These are phyloP conservation scores for Ptychoptera albimana DNA, from an alignment of 2,888 invertebrate genomes.

Conservation along the genomic window DNA sequence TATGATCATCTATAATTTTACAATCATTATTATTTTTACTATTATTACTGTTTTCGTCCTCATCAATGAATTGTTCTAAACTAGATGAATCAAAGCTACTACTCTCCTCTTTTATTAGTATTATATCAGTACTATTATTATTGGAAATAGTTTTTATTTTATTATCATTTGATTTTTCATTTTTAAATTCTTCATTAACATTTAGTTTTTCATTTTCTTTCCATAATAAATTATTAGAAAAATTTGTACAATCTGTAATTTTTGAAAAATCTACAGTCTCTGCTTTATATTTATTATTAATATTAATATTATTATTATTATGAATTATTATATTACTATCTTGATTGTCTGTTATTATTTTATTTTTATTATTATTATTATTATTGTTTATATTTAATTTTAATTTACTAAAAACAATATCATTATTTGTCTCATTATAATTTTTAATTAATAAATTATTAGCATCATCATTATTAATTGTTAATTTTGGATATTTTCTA, in stretches of 20 bases:
- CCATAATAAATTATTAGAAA: not conserved
- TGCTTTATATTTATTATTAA: not conserved
- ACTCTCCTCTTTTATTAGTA: too few relatives aligned
- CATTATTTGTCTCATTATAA: conserved; percentile 29
- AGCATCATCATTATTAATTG: not conserved
- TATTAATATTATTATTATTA: not conserved
- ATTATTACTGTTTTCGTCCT: not conserved
- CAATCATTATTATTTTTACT: not conserved
- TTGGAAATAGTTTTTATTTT: conserved; percentile 3
- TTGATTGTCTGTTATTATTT: not conserved
- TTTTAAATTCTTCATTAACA: not conserved
- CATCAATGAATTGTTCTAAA: too few relatives aligned
- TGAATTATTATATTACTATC: not conserved
- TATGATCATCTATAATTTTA: conserved; percentile 6
- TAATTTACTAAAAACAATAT: conserved; percentile 29
- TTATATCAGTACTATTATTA: not conserved
- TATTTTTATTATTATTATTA: conserved; percentile 12
- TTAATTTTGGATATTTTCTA: not conserved
- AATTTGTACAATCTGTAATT: not conserved
- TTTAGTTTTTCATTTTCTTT: not conserved
- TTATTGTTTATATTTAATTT: conserved; percentile 29
- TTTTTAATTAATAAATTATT: conserved; percentile 13
- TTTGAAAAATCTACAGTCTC: not conserved
- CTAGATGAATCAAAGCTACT: too few relatives aligned
- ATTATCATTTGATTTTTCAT: conserved; percentile 9